phyloP scores from a whole-genome alignment of 2,113 vertebrate genomes.

The Eclectus roratus region DNA sequence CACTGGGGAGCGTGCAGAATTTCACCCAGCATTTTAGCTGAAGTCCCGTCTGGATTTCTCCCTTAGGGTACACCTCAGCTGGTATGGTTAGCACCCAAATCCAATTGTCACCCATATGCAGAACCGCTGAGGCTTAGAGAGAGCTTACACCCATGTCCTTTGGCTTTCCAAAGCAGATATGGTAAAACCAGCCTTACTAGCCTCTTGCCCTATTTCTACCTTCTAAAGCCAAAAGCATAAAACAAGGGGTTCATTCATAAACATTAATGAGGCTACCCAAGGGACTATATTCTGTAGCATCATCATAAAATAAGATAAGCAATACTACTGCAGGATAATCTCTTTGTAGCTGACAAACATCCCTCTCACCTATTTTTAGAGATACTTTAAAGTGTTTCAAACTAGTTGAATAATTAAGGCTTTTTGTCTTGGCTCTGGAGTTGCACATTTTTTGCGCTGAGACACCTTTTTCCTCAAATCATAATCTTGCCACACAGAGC shows the following conservation, averaged over 20 bases:
- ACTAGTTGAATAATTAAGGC: slow-evolving; percentile 51
- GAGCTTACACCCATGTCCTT: neutral
- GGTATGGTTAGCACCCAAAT: neutral
- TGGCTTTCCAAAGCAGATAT: neutral
- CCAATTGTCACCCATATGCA: neutral
- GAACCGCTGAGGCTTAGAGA: neutral
- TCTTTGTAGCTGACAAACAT: slow-evolving; percentile 57
- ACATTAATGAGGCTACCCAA: slow-evolving; percentile 59
- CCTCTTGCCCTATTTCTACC: slow-evolving; percentile 25
- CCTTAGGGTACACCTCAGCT: neutral
- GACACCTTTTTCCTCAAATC: neutral
- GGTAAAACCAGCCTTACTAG: neutral
- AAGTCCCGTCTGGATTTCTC: neutral
- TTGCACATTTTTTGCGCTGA: neutral
- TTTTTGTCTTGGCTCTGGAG: neutral
- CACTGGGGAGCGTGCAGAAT: neutral
- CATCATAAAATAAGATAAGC: slow-evolving; percentile 58
- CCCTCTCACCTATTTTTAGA: slow-evolving; percentile 61
- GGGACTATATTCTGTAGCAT: slow-evolving; percentile 60
- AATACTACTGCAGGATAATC: slow-evolving; percentile 36
- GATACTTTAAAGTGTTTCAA: slow-evolving; percentile 58
- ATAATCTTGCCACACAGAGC: neutral
- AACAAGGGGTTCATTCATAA: slow-evolving; percentile 39
- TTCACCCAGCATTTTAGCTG: neutral
- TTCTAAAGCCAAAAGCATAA: slow-evolving; percentile 15